These are phyloP conservation scores for Loris lydekkerianus DNA, from an alignment of 2,797 vertebrate genomes.

Conservation along the genomic window DNA sequence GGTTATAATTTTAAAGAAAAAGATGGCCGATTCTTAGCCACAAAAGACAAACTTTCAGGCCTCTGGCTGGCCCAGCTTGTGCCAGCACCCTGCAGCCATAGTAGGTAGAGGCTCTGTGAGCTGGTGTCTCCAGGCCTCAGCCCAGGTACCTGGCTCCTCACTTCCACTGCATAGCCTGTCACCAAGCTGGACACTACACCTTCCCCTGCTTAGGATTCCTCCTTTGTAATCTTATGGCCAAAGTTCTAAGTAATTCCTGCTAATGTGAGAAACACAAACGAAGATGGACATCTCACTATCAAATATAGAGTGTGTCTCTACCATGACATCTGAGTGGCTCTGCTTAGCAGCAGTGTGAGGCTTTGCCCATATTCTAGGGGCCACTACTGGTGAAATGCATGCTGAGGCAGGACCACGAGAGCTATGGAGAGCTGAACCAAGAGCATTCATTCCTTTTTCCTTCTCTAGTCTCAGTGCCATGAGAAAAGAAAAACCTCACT, in stretches of 20 bases:
- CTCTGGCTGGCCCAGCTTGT: background rate
- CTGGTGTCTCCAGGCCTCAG: background rate
- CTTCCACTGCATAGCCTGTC: fast-evolving
- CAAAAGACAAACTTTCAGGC: background rate
- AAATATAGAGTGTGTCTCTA: too few species aligned
- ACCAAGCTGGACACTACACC: background rate
- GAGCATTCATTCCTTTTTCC: too few species aligned
- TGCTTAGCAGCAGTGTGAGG: background rate
- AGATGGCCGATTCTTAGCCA: background rate
- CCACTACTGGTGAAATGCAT: background rate
- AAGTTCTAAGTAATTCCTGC: background rate
- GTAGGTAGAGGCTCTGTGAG: fast-evolving
- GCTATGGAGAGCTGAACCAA: background rate
- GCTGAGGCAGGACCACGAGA: background rate
- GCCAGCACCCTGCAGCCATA: too few species aligned
- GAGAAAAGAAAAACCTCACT: background rate
- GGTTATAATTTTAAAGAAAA: background rate
- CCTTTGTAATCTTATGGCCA: background rate
- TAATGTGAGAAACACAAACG: background rate
- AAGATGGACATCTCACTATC: fast-evolving
- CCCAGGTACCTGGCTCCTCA: background rate
- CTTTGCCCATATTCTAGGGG: fast-evolving
- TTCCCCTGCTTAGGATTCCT: background rate
- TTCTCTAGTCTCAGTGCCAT: background rate
- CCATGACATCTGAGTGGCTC: background rate